Conservation (phyloP, 2,888 invertebrate species). For the Cheiracanthium punctorium region DNA sequence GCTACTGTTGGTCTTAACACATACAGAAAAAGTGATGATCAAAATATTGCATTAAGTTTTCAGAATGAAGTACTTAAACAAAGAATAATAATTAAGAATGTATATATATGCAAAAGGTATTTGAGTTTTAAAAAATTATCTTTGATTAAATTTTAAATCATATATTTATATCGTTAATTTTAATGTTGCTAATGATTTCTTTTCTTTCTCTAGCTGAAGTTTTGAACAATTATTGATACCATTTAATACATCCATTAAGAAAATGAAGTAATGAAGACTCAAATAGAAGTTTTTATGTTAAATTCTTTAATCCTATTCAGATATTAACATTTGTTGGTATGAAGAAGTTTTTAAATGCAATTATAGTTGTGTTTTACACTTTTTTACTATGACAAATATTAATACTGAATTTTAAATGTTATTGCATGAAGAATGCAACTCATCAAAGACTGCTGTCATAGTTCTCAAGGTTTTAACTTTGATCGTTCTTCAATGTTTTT, state of each 20-base stretch:
- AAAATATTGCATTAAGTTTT: no score
- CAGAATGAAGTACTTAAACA: no score
- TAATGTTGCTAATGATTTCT: background rate
- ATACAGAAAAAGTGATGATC: no score
- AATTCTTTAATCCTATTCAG: conserved; percentile 26
- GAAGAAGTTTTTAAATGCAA: conserved; percentile 26
- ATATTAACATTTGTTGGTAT: conserved; percentile 11
- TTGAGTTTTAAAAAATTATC: no score
- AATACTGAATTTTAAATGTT: conserved; percentile 26
- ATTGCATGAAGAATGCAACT: conserved; percentile 17
- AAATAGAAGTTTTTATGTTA: conserved; percentile 33
- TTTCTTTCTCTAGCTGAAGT: conserved; percentile 32
- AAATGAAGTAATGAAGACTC: conserved; percentile 17
- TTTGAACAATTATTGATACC: conserved; percentile 30
- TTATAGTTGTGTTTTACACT: conserved; percentile 33
- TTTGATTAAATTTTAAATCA: no score
- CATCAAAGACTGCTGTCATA: conserved; percentile 34
- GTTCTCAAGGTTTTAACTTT: conserved; percentile 62
- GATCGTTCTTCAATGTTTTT: background rate
- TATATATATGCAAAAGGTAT: no score
- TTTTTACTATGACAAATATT: conserved; percentile 27
- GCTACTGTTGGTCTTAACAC: no score
- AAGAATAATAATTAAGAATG: no score
- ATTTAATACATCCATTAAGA: conserved; percentile 17
- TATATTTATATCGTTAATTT: no score